These are phyloP conservation scores for Colius striatus DNA, from an alignment of 2,113 vertebrate genomes.

Conservation along the genomic window DNA sequence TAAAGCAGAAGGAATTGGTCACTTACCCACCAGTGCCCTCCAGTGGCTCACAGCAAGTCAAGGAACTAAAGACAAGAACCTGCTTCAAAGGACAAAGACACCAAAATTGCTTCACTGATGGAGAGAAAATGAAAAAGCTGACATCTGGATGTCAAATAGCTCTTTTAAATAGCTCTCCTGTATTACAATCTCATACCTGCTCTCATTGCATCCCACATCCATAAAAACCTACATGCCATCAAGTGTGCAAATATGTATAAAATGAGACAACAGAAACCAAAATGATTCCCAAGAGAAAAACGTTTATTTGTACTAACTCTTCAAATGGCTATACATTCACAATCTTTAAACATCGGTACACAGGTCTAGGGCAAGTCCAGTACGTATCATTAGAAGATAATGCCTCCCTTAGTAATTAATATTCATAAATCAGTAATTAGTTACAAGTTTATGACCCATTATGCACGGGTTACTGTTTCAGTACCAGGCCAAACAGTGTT, in stretches of 20 bases:
- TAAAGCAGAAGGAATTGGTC: neutral
- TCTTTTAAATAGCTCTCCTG: neutral
- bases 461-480: neutral
- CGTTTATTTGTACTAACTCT: conserved; percentile 73
- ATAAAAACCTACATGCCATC: neutral
- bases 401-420: neutral
- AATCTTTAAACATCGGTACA: conserved; percentile 48
- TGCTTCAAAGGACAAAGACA: neutral
- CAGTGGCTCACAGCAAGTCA: neutral
- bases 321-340: conserved; percentile 48
- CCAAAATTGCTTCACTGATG: neutral
- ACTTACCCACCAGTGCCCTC: conserved; percentile 40
- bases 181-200: neutral
- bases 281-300: conserved; percentile 14
- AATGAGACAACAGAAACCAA: neutral
- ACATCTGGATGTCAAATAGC: neutral
- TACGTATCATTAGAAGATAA: neutral
- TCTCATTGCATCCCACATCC: neutral
- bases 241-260: neutral
- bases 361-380: neutral
- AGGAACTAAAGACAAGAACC: neutral
- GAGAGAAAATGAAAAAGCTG: neutral
- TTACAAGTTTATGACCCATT: neutral
- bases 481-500: neutral
- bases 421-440: neutral